These are phyloP conservation scores for Strix occidentalis DNA, from an alignment of 2,797 vertebrate genomes.

Conservation along the genomic window DNA sequence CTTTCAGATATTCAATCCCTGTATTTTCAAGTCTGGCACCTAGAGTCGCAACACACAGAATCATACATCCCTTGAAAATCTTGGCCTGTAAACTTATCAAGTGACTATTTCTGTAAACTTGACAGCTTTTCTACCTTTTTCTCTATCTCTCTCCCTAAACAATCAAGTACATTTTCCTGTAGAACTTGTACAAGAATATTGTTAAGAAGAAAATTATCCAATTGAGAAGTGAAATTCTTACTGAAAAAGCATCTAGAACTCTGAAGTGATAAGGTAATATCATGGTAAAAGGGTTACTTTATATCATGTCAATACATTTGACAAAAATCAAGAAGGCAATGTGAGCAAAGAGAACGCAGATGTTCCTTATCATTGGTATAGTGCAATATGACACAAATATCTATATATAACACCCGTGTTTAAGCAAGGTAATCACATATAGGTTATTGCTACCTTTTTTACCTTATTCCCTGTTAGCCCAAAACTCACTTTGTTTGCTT, in stretches of 20 bases:
- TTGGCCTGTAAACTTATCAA: neutral
- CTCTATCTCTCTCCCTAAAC: accelerated
- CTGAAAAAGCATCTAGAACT: neutral
- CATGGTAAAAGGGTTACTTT: neutral
- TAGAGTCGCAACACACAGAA: neutral
- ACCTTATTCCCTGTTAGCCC: neutral
- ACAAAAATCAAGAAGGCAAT: neutral
- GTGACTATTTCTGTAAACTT: neutral
- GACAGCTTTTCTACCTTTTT: neutral
- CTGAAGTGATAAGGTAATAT: neutral
- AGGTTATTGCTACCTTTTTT: neutral
- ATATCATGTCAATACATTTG: neutral
- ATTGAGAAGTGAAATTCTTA: neutral
- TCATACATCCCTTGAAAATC: neutral
- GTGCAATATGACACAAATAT: neutral
- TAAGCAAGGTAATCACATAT: neutral
- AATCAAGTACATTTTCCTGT: neutral
- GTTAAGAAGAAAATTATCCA: neutral
- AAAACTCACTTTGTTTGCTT: neutral
- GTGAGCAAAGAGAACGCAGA: neutral
- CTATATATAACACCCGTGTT: neutral
- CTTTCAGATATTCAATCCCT: neutral
- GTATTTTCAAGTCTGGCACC: neutral
- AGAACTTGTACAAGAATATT: neutral
- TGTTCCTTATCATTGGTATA: neutral